phyloP scores from a whole-genome alignment of 2,797 vertebrate species.

The Cynopterus sphinx region DNA sequence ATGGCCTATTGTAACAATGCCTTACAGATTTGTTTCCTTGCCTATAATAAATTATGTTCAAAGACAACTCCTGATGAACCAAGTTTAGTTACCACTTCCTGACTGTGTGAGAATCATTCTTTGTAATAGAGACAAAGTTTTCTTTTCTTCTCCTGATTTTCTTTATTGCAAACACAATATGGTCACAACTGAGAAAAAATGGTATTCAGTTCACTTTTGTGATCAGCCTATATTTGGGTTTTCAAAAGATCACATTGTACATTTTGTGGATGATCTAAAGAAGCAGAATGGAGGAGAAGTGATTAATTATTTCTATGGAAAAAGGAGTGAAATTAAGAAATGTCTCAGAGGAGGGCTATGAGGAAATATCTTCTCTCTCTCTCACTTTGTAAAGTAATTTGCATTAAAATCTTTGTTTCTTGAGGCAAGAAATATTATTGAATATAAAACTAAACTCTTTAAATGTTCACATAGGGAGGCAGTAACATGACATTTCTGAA shows the following conservation, averaged over 20 bases:
- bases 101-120: not conserved
- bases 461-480: not conserved
- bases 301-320: slow-evolving; percentile 34
- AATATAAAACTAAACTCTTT: slow-evolving; percentile 34
- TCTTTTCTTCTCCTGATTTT: slow-evolving; percentile 5
- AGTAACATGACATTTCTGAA: not conserved
- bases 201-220: not conserved
- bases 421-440: not conserved
- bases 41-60: not conserved
- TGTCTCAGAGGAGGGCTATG: not conserved
- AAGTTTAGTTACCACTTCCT: not conserved
- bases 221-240: slow-evolving; percentile 11
- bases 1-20: not conserved
- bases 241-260: not conserved
- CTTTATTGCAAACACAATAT: slow-evolving; percentile 35
- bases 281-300: not conserved
- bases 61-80: not conserved
- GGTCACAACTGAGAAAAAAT: slow-evolving; percentile 3
- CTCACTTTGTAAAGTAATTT: not conserved
- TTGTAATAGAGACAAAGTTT: slow-evolving; percentile 1
- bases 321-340: not conserved
- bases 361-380: not conserved
- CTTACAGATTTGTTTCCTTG: not conserved
- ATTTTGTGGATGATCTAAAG: slow-evolving; percentile 36
- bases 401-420: slow-evolving; percentile 7